phyloP scores from a whole-genome alignment of 1,140 invertebrate species.

The Hypsibius dujardini region DNA sequence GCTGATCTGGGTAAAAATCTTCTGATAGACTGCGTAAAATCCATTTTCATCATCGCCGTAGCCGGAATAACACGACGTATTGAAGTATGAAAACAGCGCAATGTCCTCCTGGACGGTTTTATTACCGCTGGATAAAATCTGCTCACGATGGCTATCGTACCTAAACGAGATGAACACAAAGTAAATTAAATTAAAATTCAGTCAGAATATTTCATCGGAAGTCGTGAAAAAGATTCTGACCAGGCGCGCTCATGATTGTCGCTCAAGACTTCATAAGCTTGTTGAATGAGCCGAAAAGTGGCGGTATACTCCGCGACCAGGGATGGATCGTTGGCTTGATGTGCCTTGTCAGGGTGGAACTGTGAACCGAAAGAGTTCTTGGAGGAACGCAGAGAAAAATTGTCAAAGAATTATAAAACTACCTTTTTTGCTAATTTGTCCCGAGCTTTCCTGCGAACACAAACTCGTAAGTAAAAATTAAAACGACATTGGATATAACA shows the following conservation, averaged over 20 bases:
- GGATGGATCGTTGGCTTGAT: background rate
- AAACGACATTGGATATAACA: background rate
- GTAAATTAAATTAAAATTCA: background rate
- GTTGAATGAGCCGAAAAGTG: constrained; percentile 78
- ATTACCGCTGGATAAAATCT: constrained; percentile 55
- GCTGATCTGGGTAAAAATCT: constrained; percentile 70
- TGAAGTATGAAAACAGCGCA: constrained; percentile 77
- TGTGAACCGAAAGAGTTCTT: background rate
- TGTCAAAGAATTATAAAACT: background rate
- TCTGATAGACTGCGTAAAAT: constrained; percentile 72
- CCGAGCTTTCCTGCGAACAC: constrained; percentile 16
- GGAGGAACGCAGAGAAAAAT: background rate
- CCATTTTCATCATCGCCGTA: constrained; percentile 67
- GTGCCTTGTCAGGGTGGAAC: constrained; percentile 9
- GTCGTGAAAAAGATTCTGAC: constrained; percentile 51
- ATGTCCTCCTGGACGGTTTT: constrained; percentile 32
- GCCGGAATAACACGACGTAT: constrained; percentile 67
- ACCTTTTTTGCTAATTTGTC: background rate
- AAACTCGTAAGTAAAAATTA: background rate
- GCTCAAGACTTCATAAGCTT: constrained; percentile 83
- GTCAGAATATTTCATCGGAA: background rate
- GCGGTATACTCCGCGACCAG: constrained; percentile 58
- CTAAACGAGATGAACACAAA: constrained; percentile 27
- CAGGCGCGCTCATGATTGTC: constrained; percentile 83
- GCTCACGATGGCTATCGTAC: constrained; percentile 58